Conservation (phyloP, 2,888 invertebrate species). For the Orthosia gothica region DNA sequence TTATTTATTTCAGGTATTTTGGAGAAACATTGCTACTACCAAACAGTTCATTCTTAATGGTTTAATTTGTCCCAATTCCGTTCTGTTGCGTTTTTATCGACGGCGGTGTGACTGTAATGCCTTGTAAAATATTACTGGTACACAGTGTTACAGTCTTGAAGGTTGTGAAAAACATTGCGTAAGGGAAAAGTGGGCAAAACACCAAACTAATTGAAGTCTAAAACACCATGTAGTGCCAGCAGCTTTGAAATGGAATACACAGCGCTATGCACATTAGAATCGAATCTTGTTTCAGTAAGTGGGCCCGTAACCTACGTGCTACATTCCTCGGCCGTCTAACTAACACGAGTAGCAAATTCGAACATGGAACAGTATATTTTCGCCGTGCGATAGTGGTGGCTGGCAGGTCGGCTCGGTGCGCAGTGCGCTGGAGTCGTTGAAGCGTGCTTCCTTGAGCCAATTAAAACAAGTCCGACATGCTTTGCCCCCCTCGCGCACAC, state of each 20-base stretch:
- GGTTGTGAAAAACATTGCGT: not conserved
- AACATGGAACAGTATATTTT: constrained; percentile 65
- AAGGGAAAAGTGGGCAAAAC: not conserved
- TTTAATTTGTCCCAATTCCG: not conserved
- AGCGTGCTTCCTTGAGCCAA: constrained; percentile 87
- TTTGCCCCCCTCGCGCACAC: constrained; percentile 50
- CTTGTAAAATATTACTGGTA: not conserved
- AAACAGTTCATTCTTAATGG: not conserved
- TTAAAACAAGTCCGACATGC: constrained; percentile 79
- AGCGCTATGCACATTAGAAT: not conserved
- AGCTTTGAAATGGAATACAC: not conserved
- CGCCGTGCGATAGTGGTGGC: constrained; percentile 65
- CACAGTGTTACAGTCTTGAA: not conserved
- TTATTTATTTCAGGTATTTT: constrained; percentile 17
- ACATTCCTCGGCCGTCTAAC: constrained; percentile 1
- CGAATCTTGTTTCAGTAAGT: not conserved
- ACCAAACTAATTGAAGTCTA: not conserved
- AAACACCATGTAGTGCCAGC: not conserved
- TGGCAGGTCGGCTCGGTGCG: constrained; percentile 15
- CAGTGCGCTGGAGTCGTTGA: constrained; percentile 78
- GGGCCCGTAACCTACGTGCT: constrained; percentile 3
- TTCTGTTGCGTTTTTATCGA: not conserved
- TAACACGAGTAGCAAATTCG: constrained; percentile 52
- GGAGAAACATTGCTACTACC: constrained; percentile 13
- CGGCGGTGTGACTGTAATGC: not conserved